These are phyloP conservation scores for Pocota personata DNA, from an alignment of 2,888 invertebrate species.

Conservation along the genomic window DNA sequence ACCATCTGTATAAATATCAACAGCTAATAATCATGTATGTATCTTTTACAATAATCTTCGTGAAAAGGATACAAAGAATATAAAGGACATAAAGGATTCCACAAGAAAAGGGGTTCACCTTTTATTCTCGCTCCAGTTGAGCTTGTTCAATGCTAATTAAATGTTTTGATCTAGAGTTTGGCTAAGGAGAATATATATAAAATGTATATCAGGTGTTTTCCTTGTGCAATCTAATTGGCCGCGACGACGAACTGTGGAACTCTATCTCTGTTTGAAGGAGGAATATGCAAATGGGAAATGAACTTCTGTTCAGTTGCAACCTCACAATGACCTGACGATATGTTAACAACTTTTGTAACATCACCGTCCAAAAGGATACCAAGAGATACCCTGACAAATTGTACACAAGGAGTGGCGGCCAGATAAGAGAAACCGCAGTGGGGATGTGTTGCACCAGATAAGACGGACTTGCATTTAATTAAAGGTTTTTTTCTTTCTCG, in stretches of 20 bases:
- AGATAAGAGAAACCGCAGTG: constrained; percentile 19
- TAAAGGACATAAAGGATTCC: background rate
- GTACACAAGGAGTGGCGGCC: constrained; percentile 23
- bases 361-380: constrained; percentile 7
- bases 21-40: background rate
- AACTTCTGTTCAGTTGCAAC: constrained; percentile 36
- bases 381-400: constrained; percentile 52
- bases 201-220: constrained; percentile 57
- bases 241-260: constrained; percentile 14
- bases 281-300: constrained; percentile 65
- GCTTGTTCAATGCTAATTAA: constrained; percentile 65
- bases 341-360: constrained; percentile 54
- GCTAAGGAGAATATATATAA: background rate
- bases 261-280: background rate
- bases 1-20: background rate
- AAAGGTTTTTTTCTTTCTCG: background rate
- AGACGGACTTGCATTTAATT: constrained; percentile 58
- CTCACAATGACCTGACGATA: constrained; percentile 24
- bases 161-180: constrained; percentile 41
- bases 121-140: constrained; percentile 60
- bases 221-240: constrained; percentile 56
- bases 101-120: constrained; percentile 43
- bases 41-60: background rate
- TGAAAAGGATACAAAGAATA: background rate
- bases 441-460: background rate